Evolutionary conservation across 1,140 invertebrate genomes (phyloP).

Genomic region (Bacillus rossius): DNA sequence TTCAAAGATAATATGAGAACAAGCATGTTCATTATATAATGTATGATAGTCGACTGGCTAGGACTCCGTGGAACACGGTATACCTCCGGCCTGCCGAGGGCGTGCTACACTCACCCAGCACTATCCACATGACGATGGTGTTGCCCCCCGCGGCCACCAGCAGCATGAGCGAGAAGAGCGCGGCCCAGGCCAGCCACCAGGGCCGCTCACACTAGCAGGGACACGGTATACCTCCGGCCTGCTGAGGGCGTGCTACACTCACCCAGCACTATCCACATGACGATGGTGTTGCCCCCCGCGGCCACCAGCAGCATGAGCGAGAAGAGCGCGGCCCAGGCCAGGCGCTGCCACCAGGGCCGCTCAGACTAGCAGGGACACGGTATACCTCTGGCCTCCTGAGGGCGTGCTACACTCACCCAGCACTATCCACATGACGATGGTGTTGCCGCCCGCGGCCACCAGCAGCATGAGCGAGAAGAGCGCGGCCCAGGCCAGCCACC

Average conservation of each 20-base stretch:
- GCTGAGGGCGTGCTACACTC: conserved; percentile 41
- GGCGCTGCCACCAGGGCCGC: conserved; percentile 54
- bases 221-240: no score
- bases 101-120: conserved; percentile 57
- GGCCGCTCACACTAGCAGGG: no score
- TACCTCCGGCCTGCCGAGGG: no score
- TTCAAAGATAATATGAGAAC: no score
- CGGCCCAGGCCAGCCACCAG: conserved; percentile 60
- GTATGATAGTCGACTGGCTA: no score
- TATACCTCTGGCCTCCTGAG: no score
- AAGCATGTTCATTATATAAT: no score
- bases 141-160: conserved; percentile 76
- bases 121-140: conserved; percentile 85
- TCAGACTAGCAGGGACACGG: no score
- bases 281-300: conserved; percentile 75
- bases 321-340: conserved; percentile 65
- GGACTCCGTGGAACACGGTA: no score
- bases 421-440: conserved; percentile 87
- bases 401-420: conserved; percentile 54
- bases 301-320: conserved; percentile 70
- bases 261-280: conserved; percentile 87
- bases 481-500: conserved; percentile 62
- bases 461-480: conserved; percentile 69
- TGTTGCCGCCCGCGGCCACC: conserved; percentile 73
- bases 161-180: conserved; percentile 68